Conservation (phyloP, 2,797 vertebrate species). For the Mus caroli region DNA sequence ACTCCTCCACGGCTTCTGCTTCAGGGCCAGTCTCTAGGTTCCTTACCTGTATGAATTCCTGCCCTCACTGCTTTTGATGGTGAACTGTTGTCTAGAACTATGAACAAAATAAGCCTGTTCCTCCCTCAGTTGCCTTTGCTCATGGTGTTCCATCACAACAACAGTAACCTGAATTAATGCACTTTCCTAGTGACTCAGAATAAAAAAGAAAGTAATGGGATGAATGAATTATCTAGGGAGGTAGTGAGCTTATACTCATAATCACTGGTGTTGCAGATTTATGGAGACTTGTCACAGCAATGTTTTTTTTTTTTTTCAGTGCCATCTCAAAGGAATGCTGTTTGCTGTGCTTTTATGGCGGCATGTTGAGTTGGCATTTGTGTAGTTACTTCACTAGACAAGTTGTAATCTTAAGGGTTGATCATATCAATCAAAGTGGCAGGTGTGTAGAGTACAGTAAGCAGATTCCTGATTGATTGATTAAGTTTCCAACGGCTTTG, state of each 20-base stretch:
- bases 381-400: not conserved
- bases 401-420: not conserved
- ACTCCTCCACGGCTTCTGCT: not conserved
- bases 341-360: not conserved
- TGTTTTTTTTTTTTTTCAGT: not conserved
- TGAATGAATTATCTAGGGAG: not conserved
- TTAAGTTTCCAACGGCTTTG: not conserved
- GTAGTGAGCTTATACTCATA: not conserved
- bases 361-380: not conserved
- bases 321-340: not conserved
- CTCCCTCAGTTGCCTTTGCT: not conserved
- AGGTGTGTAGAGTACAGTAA: not conserved
- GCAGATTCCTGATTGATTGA: not conserved
- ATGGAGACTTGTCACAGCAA: not conserved
- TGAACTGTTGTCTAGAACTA: not conserved
- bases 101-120: not conserved
- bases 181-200: not conserved
- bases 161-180: not conserved
- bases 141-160: not conserved
- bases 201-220: conserved; percentile 7
- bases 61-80: not conserved
- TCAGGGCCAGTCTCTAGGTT: not conserved
- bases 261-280: not conserved
- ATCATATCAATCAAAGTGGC: not conserved
- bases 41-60: not conserved